Base-by-base conservation (phyloP, 2,113 vertebrate species). In the Pelobates fuscus region DNA sequence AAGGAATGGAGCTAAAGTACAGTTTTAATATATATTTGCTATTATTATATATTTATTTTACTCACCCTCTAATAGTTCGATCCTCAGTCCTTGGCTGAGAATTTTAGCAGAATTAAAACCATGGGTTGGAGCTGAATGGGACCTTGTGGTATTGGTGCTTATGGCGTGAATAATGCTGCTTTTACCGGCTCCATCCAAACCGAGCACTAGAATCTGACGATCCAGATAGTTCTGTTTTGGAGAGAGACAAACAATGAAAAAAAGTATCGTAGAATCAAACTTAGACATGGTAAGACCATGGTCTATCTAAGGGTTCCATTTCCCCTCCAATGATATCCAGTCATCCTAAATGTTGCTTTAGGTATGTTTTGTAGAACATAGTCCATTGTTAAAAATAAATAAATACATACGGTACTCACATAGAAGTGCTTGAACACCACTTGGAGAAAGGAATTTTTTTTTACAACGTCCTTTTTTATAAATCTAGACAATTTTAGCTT, bases 51-150 rank as follows among this genome's bases (percentile, higher is more conserved):
- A 49, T 2, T 49, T 5, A 6, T 10, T 49, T 17, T 64, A 46
- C 91, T 92, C 89, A 98, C 96, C 95, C 81, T 98, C 94, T 77
- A 96, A 87, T 79, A 98, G 91, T 83, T 96, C 91, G 67, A 96
- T 86, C 85, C 95, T 87, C 78, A 94, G 89, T 69, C 86, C 71
- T 17, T 81, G 87, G 8, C 86, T 81, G 3, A 69, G 84, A 52
- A 97, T 84, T 58, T 92, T 91, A 66, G 94, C 91, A 15, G 94
- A 93, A 84, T 94, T 97, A 84, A 98, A 98, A 77, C 94, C 94
- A 1, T 86, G 84, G 21, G 96, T 98, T 73, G 95, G 95, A 1
- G 89, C 29, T 49, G 90, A 91, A 67, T 2, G 63, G 11, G 87
- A 82, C 41, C 80, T 84, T 17, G 83, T 84, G 0, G 77, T 81